Evolutionary conservation across 2,797 vertebrate species (phyloP), one percentile per base, ranked within the genome.

Genomic region (Xenentodon cancila): DNA sequence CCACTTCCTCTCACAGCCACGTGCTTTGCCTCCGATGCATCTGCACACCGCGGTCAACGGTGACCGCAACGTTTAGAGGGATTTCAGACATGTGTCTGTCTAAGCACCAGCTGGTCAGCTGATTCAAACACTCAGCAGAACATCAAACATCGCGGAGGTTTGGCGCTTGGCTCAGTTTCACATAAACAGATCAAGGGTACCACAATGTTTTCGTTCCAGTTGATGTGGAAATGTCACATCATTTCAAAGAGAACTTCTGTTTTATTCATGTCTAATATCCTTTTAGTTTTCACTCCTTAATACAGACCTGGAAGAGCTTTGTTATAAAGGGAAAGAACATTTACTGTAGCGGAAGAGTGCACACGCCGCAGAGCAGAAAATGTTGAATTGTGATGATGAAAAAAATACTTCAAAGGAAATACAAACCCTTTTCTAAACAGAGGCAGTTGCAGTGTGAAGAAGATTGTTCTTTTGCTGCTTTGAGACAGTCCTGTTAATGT

Each of bases 141-240:
- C 25, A 86, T 88, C 85, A 84, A 77, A 84, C 81, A 67, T 72
- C 18, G 32, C 61, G 64, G 75, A 48, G 55, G 80, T 80, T 75
- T 67, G 9, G 68, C 44, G 64, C 77, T 63, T 55, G 79, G 74
- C 80, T 86, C 77, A 27, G 68, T 82, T 79, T 80, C 80, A 84
- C 82, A 80, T 71, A 61, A 78, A 75, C 66, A 83, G 70, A 85
- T 86, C 79, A 87, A 86, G 81, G 64, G 27, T 53, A 22, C 19
- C 64, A 58, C 73, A 55, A 25, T 80, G 74, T 84, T 86, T 85
- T 82, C 71, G 70, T 84, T 82, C 77, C 77, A 18, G 76, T 78
- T 84, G 82, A 86, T 79, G 79, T 77, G 77, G 82, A 89, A 87
- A 87, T 85, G 84, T 86, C 87, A 79, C 71, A 56, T 80, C 57